Percentiles rank a stretch among this genome's conserved stretches.
Conservation (phyloP, 2,888 invertebrate genomes). For the Perdita meconis region DNA sequence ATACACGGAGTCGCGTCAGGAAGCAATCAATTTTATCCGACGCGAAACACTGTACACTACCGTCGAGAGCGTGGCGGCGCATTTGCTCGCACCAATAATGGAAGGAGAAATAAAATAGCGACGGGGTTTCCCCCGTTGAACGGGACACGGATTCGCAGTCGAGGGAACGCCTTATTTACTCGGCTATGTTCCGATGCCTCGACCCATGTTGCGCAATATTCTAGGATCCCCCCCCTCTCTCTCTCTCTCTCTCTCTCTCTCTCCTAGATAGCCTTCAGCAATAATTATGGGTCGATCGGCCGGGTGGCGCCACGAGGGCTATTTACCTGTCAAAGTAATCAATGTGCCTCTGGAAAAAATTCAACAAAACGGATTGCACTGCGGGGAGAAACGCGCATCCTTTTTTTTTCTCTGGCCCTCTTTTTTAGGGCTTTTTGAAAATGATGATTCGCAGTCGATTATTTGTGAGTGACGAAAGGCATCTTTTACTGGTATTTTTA, state of each 20-base stretch:
- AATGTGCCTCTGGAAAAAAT: conserved; percentile 31
- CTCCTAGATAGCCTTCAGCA: conserved; percentile 24
- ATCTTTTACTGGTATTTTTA: background rate
- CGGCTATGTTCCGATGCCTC: conserved; percentile 5
- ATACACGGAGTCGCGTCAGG: conserved; percentile 9
- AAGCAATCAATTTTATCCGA: conserved; percentile 33
- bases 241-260: no score
- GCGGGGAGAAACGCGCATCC: background rate
- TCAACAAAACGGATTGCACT: conserved; percentile 7
- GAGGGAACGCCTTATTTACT: conserved; percentile 22
- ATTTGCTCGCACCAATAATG: background rate
- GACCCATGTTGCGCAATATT: conserved; percentile 31
- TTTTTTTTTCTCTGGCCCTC: background rate
- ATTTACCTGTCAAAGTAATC: conserved; percentile 61
- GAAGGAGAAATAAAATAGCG: conserved; percentile 16
- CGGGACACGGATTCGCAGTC: conserved; percentile 7
- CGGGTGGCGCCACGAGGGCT: conserved; percentile 36
- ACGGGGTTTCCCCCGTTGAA: background rate
- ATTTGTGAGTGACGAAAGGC: background rate
- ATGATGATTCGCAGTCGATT: background rate
- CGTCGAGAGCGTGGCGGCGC: background rate
- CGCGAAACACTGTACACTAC: conserved; percentile 6
- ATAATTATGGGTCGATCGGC: conserved; percentile 47
- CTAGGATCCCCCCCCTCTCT: no score
- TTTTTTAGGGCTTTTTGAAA: background rate